These are phyloP conservation scores for Acyrthosiphon pisum DNA, from an alignment of 1,140 invertebrate species.

Conservation along the genomic window DNA sequence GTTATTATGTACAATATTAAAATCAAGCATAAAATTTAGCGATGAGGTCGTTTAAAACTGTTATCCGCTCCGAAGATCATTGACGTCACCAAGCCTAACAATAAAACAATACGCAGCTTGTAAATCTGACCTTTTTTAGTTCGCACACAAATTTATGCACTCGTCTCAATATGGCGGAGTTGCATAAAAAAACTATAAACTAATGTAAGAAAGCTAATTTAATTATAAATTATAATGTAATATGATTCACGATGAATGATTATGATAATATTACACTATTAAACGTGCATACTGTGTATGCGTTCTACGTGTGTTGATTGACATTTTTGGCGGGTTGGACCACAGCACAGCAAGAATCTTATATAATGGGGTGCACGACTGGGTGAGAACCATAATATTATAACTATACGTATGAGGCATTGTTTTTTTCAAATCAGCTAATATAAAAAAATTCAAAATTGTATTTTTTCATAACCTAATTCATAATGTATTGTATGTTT, in stretches of 20 bases:
- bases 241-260: neutral
- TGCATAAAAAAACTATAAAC: neutral
- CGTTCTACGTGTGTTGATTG: neutral
- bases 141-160: neutral
- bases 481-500: too few relatives aligned
- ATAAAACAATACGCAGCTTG: constrained; percentile 1
- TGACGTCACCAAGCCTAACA: constrained; percentile 13
- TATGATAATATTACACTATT: neutral
- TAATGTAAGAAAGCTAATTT: neutral
- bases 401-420: too few relatives aligned
- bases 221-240: neutral
- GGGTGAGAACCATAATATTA: too few relatives aligned
- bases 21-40: neutral
- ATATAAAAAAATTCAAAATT: too few relatives aligned
- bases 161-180: neutral
- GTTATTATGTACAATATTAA: neutral
- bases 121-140: constrained; percentile 8
- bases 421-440: too few relatives aligned
- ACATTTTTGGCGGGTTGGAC: neutral
- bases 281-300: neutral
- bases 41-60: neutral
- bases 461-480: too few relatives aligned
- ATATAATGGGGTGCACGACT: too few relatives aligned
- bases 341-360: neutral
- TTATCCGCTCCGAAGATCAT: neutral